A percentile compares a stretch with the other conserved stretches of the same genome.
Evolutionary conservation across 2,113 vertebrate genomes (phyloP).

Genomic region (Alligator mississippiensis): DNA sequence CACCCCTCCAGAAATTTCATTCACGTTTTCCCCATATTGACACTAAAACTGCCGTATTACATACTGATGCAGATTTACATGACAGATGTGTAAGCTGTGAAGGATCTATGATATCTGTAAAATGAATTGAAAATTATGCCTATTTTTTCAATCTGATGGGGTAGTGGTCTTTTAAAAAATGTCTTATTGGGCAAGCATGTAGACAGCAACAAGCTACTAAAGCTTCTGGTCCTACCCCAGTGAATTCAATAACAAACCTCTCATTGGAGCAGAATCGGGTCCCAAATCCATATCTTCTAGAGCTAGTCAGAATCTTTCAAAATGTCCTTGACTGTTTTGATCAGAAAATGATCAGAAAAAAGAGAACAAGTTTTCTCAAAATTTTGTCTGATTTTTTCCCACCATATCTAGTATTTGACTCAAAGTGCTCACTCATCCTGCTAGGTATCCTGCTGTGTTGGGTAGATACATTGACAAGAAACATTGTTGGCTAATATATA

Average conservation of each 20-base stretch:
- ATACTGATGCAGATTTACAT: conserved; percentile 40
- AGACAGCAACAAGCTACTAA: not conserved
- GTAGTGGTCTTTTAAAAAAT: not conserved
- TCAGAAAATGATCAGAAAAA: not conserved
- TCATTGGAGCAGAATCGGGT: not conserved
- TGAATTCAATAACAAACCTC: not conserved
- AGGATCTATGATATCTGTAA: conserved; percentile 5
- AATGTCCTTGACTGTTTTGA: not conserved
- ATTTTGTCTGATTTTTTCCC: not conserved
- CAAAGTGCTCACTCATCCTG: not conserved
- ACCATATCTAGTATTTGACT: not conserved
- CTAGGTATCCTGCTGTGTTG: not conserved
- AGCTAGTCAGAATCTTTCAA: not conserved
- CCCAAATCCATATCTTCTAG: not conserved
- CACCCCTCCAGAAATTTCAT: conserved; percentile 24
- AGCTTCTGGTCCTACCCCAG: not conserved
- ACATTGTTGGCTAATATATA: not conserved
- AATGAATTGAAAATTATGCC: conserved; percentile 20
- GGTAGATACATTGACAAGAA: not conserved
- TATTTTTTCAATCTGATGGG: not conserved
- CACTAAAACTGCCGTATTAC: conserved; percentile 25
- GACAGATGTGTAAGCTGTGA: conserved; percentile 40
- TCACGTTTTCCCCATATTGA: conserved; percentile 27
- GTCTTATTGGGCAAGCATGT: not conserved
- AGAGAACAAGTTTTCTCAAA: not conserved